These are phyloP conservation scores for Amyelois transitella DNA, from an alignment of 1,140 invertebrate species.

Conservation along the genomic window DNA sequence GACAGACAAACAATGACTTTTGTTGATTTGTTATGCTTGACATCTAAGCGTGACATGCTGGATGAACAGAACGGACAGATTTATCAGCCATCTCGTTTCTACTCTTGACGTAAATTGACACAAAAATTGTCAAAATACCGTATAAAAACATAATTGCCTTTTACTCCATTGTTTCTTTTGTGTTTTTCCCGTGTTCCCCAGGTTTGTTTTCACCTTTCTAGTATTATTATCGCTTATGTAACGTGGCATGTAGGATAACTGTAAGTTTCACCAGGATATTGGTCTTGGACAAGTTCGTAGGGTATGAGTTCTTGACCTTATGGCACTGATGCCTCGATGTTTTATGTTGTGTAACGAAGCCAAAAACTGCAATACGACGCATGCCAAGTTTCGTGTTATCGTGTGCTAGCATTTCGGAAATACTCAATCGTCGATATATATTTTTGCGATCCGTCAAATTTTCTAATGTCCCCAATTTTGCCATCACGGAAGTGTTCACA, in stretches of 20 bases:
- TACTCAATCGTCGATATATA: not conserved
- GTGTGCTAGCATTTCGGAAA: not conserved
- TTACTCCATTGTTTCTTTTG: constrained; percentile 52
- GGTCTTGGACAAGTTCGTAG: constrained; percentile 15
- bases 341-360: constrained; percentile 68
- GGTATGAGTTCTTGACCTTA: constrained; percentile 59
- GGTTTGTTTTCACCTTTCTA: constrained; percentile 25
- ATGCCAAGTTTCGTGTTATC: constrained; percentile 48
- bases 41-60: no score
- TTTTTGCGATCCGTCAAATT: constrained; percentile 9
- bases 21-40: no score
- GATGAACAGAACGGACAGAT: no score
- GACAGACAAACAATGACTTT: no score
- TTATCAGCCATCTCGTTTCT: constrained; percentile 14
- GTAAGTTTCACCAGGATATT: not conserved
- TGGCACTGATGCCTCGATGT: constrained; percentile 45
- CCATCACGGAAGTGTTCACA: not conserved
- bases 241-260: not conserved
- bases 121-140: constrained; percentile 70
- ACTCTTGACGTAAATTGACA: constrained; percentile 33
- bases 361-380: constrained; percentile 37
- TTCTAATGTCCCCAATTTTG: not conserved
- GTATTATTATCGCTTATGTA: not conserved
- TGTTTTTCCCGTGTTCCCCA: constrained; percentile 41
- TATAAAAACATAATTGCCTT: constrained; percentile 62